phyloP scores from a whole-genome alignment of 2,797 vertebrate genomes.

The Mus caroli region DNA sequence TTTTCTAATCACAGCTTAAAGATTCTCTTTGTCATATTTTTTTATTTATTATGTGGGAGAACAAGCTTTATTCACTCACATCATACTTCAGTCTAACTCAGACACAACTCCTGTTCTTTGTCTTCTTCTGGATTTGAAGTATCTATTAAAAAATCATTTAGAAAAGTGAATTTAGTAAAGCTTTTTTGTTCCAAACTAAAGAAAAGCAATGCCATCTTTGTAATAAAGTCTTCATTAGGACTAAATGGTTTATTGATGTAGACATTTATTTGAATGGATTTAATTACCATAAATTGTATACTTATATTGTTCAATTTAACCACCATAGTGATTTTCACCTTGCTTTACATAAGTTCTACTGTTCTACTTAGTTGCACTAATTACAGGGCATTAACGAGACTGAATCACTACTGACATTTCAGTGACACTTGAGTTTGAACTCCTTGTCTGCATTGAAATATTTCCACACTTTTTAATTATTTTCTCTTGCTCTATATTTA shows the following conservation, averaged over 20 bases:
- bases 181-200: neutral
- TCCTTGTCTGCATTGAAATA: constrained; percentile 40
- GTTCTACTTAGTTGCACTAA: constrained; percentile 38
- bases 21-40: neutral
- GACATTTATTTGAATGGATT: constrained; percentile 67
- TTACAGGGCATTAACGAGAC: constrained; percentile 59
- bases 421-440: constrained; percentile 50
- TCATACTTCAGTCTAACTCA: neutral
- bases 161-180: neutral
- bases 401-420: constrained; percentile 36
- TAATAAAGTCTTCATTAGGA: constrained; percentile 44
- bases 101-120: constrained; percentile 28
- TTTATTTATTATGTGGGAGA: neutral
- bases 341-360: constrained; percentile 65
- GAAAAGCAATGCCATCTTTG: neutral
- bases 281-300: constrained; percentile 67
- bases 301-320: constrained; percentile 57
- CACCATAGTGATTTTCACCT: constrained; percentile 59
- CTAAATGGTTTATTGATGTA: constrained; percentile 38
- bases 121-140: neutral
- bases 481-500: neutral
- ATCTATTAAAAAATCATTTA: neutral
- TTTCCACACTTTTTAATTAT: constrained; percentile 42
- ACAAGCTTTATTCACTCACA: neutral
- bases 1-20: neutral